These are phyloP conservation scores for Campoplex nolae DNA, from an alignment of 2,888 invertebrate genomes.

Conservation along the genomic window DNA sequence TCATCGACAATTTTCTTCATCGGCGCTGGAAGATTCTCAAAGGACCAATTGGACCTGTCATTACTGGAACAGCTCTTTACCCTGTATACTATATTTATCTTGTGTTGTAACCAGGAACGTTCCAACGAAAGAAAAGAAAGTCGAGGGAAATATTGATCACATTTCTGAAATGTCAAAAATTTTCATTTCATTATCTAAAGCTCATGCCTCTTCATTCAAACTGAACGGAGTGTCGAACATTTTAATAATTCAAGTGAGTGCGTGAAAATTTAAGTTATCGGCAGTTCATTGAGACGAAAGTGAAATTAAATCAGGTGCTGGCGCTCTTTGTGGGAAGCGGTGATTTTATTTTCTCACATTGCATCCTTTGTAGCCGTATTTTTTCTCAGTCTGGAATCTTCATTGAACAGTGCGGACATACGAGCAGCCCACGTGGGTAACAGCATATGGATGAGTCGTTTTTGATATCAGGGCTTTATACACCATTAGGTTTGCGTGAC, in stretches of 20 bases:
- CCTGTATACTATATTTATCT: background rate
- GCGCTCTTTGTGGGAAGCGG: conserved; percentile 23
- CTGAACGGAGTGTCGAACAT: background rate
- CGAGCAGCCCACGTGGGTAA: conserved; percentile 36
- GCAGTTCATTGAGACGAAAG: conserved; percentile 49
- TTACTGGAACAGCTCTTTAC: conserved; percentile 15
- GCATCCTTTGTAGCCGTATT: conserved; percentile 21
- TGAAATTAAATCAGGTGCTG: conserved; percentile 42
- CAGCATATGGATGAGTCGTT: conserved; percentile 75
- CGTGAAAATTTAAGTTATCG: conserved; percentile 41
- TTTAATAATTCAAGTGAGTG: background rate
- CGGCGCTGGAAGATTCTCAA: conserved; percentile 61
- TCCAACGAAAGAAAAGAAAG: background rate
- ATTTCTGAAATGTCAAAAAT: conserved; percentile 61
- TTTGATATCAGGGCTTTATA: conserved; percentile 83
- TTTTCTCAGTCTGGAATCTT: conserved; percentile 25
- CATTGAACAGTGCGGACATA: conserved; percentile 53
- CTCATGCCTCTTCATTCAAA: background rate
- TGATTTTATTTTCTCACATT: conserved; percentile 31
- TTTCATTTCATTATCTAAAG: background rate
- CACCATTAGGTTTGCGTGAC: conserved; percentile 81
- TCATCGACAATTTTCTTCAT: conserved; percentile 47
- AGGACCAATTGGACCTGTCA: conserved; percentile 52
- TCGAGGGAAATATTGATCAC: background rate
- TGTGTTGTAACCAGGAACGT: background rate